phyloP scores from a whole-genome alignment of 2,797 vertebrate species.

The Natrix natrix region DNA sequence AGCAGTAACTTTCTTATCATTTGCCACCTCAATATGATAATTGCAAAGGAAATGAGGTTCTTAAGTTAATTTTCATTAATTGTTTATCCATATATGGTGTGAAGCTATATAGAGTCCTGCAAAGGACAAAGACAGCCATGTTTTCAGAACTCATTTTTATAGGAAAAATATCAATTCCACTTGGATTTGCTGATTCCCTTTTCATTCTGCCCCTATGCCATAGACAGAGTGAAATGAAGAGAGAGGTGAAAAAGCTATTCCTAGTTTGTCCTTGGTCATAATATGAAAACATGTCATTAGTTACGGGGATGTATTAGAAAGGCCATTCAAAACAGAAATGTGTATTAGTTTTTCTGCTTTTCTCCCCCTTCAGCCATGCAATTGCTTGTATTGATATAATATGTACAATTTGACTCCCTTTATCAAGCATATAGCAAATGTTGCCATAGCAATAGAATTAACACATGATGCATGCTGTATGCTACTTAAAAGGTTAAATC shows the following conservation, averaged over 20 bases:
- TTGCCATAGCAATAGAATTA: conserved; percentile 22
- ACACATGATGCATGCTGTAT: neutral
- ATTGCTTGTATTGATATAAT: conserved; percentile 13
- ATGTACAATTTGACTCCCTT: neutral
- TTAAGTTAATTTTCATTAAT: conserved; percentile 2
- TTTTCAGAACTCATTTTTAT: neutral
- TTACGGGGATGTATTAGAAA: conserved; percentile 17
- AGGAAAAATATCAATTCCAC: neutral
- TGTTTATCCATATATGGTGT: neutral
- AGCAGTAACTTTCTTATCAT: neutral
- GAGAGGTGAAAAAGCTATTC: neutral
- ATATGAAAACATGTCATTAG: conserved; percentile 32
- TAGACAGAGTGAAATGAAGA: neutral
- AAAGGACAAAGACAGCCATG: neutral
- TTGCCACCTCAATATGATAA: neutral
- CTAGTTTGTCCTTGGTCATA: conserved; percentile 18
- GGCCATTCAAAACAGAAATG: conserved; percentile 8
- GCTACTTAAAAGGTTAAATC: conserved; percentile 29
- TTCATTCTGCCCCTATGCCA: neutral
- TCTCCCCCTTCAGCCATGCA: too few species aligned
- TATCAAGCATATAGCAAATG: neutral
- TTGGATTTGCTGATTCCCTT: conserved; percentile 8
- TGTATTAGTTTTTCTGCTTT: conserved; percentile 11
- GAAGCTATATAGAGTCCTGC: neutral
- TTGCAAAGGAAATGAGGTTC: neutral